Evolutionary conservation across 2,797 vertebrate species (phyloP).

Genomic region (Acanthornis magna): DNA sequence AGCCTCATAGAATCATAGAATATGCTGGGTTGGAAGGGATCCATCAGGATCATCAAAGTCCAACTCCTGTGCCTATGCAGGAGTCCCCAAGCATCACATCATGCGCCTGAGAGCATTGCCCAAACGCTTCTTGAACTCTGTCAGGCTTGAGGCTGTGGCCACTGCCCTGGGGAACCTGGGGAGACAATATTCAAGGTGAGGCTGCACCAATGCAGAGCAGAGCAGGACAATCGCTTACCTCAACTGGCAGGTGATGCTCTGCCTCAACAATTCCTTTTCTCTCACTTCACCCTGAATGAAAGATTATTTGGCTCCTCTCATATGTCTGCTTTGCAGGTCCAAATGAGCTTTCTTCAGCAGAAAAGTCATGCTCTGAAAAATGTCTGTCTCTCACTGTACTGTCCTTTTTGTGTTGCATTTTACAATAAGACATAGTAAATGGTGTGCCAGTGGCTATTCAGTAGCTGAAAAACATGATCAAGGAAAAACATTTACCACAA

Average conservation of each 20-base stretch:
- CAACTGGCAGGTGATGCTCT: neutral
- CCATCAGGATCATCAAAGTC: neutral
- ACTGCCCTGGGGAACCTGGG: neutral
- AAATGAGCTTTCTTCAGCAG: neutral
- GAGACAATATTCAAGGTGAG: neutral
- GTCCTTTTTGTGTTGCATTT: neutral
- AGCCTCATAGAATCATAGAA: neutral
- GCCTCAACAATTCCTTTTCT: neutral
- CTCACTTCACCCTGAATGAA: neutral
- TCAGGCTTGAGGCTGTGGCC: neutral
- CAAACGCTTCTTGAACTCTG: neutral
- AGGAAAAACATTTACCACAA: neutral
- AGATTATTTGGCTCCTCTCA: neutral
- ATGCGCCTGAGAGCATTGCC: neutral
- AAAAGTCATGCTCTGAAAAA: neutral
- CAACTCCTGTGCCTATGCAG: rapidly evolving
- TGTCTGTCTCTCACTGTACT: neutral
- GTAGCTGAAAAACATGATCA: neutral
- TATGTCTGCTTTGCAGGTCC: neutral
- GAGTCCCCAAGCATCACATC: neutral
- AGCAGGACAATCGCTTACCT: neutral
- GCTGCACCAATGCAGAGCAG: neutral
- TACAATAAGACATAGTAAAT: neutral
- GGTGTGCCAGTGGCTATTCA: neutral
- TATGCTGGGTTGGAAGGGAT: neutral